A percentile compares a stretch with the other conserved stretches of the same genome.
These are phyloP conservation scores for Onychostoma macrolepis DNA, from an alignment of 2,113 vertebrate species.

Conservation along the genomic window DNA sequence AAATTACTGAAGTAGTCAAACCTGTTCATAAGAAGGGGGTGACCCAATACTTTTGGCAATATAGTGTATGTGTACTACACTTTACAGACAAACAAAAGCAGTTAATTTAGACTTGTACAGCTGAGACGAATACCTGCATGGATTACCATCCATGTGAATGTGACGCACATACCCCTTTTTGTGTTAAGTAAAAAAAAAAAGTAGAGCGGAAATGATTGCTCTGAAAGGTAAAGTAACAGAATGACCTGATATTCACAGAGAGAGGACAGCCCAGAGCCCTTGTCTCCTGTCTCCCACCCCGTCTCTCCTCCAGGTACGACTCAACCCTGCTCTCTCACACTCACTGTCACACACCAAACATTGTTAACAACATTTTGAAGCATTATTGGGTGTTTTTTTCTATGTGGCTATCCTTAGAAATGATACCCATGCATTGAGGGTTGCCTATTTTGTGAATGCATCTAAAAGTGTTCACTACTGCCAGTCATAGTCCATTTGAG, in stretches of 20 bases:
- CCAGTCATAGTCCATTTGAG: not conserved
- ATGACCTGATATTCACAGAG: conserved; percentile 63
- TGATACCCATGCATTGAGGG: not conserved
- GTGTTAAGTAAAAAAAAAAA: conserved; percentile 17
- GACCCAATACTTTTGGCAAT: no score
- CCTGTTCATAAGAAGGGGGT: no score
- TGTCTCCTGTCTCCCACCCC: conserved; percentile 30
- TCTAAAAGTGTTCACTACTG: not conserved
- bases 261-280: conserved; percentile 64
- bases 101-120: not conserved
- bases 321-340: conserved; percentile 6
- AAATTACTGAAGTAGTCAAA: no score
- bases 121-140: not conserved
- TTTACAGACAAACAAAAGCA: not conserved
- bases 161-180: not conserved
- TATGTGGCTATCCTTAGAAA: not conserved
- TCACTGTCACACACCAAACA: not conserved
- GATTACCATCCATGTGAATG: not conserved
- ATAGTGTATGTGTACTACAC: no score
- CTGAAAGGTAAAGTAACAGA: conserved; percentile 6
- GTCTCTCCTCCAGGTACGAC: conserved; percentile 68
- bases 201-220: conserved; percentile 29
- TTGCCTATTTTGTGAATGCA: not conserved
- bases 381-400: not conserved
- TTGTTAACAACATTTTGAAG: not conserved